Conservation (phyloP, 2,888 invertebrate species). For the Fragum sueziense region DNA sequence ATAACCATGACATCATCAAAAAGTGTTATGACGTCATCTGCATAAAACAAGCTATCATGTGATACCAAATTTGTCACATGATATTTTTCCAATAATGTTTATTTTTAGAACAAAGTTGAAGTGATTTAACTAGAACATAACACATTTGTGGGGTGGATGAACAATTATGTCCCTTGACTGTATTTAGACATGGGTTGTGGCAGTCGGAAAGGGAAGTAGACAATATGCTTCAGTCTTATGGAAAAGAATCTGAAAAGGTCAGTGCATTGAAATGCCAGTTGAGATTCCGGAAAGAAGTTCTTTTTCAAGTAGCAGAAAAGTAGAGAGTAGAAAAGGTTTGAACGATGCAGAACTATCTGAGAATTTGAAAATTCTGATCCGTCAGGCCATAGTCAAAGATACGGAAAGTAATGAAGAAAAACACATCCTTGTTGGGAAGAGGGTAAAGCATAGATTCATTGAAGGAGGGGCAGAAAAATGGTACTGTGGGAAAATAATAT, state of each 20-base stretch:
- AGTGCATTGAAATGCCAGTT: constrained; percentile 20
- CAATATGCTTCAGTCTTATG: constrained; percentile 25
- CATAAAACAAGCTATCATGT: too few species aligned
- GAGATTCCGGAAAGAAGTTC: constrained; percentile 30
- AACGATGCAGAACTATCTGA: constrained; percentile 28
- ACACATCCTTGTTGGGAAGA: constrained; percentile 22
- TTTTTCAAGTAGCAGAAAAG: constrained; percentile 10
- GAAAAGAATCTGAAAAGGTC: background rate
- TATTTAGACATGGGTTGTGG: constrained; percentile 25
- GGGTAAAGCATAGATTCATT: constrained; percentile 25
- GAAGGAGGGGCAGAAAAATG: background rate
- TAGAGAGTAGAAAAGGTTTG: constrained; percentile 7
- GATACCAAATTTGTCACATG: too few species aligned
- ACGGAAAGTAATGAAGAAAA: background rate
- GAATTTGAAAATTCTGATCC: constrained; percentile 25
- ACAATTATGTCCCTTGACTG: too few species aligned
- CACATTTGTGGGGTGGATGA: too few species aligned
- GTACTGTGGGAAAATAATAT: constrained; percentile 7
- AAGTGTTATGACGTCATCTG: too few species aligned
- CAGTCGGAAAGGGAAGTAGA: constrained; percentile 16
- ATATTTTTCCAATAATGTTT: too few species aligned
- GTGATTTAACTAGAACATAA: too few species aligned
- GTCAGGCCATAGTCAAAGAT: constrained; percentile 34
- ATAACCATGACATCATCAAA: too few species aligned
- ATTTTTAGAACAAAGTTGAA: too few species aligned